phyloP scores from a whole-genome alignment of 30 jellyfish, hydroid and myxozoan genomes.

The Mastigias papua region DNA sequence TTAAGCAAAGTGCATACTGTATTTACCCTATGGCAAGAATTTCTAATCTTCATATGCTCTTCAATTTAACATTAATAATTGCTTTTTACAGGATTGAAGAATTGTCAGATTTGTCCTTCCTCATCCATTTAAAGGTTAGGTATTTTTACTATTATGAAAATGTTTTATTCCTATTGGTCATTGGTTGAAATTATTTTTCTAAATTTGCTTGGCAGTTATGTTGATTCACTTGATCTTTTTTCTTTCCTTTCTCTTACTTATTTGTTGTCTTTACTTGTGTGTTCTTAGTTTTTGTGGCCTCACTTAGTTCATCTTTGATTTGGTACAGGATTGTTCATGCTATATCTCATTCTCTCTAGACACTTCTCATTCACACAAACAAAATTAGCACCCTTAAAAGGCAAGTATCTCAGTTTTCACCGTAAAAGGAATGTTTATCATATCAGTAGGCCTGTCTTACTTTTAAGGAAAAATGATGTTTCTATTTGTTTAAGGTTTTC shows the following conservation, averaged over 20 bases:
- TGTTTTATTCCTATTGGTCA: no score
- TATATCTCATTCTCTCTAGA: not conserved
- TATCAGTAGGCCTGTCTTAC: not conserved
- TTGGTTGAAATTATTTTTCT: no score
- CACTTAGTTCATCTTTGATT: no score
- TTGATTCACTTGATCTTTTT: no score
- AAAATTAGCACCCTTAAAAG: conserved; percentile 8
- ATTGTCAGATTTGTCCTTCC: conserved; percentile 44
- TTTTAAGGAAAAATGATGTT: not conserved
- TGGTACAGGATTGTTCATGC: no score
- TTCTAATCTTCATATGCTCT: not conserved
- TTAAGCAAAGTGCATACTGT: not conserved
- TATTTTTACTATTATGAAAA: no score
- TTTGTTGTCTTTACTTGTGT: no score
- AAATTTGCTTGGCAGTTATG: no score
- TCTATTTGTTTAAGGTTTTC: no score
- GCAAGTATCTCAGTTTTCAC: not conserved
- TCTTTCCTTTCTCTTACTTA: no score
- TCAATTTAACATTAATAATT: not conserved
- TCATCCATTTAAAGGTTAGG: conserved; percentile 60
- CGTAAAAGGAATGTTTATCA: no score
- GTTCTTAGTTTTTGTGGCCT: no score
- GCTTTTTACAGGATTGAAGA: conserved; percentile 38
- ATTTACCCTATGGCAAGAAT: not conserved
- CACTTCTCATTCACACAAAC: conserved; percentile 22